These are phyloP conservation scores for Micrasema minimum DNA, from an alignment of 1,140 invertebrate genomes.

Conservation along the genomic window DNA sequence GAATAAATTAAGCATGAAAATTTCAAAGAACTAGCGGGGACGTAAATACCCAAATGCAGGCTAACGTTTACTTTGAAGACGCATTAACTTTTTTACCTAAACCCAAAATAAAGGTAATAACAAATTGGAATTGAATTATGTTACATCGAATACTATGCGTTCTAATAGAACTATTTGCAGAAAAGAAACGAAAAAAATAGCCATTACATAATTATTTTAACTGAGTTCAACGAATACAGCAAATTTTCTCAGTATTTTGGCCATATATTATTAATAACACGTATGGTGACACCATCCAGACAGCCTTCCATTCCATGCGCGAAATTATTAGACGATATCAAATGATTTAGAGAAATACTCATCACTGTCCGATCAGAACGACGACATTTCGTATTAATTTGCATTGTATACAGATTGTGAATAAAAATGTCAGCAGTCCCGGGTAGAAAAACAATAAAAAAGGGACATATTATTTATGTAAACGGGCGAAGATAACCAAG, in stretches of 20 bases:
- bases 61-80: slow-evolving; percentile 1
- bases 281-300: slow-evolving; percentile 16
- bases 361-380: background rate
- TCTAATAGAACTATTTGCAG: background rate
- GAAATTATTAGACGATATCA: slow-evolving; percentile 33
- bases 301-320: slow-evolving; percentile 11
- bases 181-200: background rate
- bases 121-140: background rate
- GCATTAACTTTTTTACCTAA: background rate
- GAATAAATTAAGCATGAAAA: background rate
- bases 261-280: background rate
- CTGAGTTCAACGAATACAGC: background rate
- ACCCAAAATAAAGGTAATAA: background rate
- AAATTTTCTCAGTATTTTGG: background rate
- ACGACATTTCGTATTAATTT: background rate
- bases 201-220: background rate
- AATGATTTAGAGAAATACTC: slow-evolving; percentile 22
- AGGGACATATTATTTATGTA: background rate
- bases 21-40: background rate
- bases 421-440: background rate
- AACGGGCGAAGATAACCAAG: slow-evolving; percentile 25
- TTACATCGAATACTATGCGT: background rate
- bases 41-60: background rate
- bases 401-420: background rate
- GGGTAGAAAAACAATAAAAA: background rate